Conservation (phyloP, 2,113 vertebrate species). For the Siniperca chuatsi region DNA sequence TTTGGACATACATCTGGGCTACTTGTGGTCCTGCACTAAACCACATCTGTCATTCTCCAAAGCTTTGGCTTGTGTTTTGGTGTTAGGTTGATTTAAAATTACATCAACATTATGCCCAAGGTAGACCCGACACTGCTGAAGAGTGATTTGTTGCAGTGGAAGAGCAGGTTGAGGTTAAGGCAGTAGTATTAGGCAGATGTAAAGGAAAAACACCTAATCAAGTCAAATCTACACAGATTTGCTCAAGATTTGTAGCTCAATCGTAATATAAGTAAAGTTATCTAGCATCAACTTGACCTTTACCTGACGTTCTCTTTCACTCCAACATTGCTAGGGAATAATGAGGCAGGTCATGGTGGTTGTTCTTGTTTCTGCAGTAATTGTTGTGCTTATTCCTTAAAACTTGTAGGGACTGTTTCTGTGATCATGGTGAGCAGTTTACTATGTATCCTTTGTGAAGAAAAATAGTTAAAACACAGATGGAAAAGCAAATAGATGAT, state of each 20-base stretch:
- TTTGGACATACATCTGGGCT: background rate
- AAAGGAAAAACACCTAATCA: conserved; percentile 8
- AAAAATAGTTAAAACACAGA: background rate
- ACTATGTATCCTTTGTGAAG: background rate
- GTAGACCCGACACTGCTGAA: background rate
- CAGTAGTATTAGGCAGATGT: background rate
- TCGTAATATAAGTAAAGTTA: background rate
- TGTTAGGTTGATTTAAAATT: conserved; percentile 25
- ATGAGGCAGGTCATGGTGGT: background rate
- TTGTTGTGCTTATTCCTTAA: background rate
- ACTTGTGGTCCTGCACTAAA: background rate
- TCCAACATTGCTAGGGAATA: background rate
- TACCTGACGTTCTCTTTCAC: conserved; percentile 4
- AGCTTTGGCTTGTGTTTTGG: conserved; percentile 27
- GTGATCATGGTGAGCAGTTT: background rate
- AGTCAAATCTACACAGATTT: background rate
- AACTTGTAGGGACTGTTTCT: background rate
- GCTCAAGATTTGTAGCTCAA: background rate
- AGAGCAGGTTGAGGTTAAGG: background rate
- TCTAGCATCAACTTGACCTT: conserved; percentile 10
- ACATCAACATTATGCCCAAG: conserved; percentile 14
- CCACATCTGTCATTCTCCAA: conserved; percentile 1
- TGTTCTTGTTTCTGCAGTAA: conserved; percentile 15
- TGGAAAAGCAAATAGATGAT: background rate
- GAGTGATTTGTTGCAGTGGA: background rate